These are phyloP conservation scores for Grus americana DNA, from an alignment of 2,113 vertebrate genomes.

Conservation along the genomic window DNA sequence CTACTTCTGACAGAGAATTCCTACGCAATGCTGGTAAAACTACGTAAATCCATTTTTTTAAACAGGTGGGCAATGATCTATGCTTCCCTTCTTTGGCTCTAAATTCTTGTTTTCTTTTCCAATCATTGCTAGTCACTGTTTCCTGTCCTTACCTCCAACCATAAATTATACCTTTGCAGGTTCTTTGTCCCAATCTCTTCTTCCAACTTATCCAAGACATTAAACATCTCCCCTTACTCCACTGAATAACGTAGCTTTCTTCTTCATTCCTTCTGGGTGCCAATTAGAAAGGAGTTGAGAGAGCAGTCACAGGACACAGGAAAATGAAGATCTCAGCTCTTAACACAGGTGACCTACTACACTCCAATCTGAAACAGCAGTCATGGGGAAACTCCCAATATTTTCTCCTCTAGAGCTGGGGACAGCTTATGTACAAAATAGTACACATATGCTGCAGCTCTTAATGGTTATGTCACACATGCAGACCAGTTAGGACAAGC, in stretches of 20 bases:
- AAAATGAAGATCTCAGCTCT: neutral
- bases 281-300: neutral
- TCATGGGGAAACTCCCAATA: neutral
- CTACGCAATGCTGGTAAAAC: neutral
- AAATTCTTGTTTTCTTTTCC: neutral
- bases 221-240: neutral
- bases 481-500: neutral
- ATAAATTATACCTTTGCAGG: neutral
- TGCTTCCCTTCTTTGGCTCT: neutral
- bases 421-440: neutral
- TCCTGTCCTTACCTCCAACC: neutral
- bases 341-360: neutral
- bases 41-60: rapidly evolving
- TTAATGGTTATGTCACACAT: neutral
- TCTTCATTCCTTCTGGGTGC: neutral
- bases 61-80: neutral
- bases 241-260: neutral
- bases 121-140: neutral
- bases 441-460: neutral
- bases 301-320: neutral
- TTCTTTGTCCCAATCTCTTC: neutral
- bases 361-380: neutral
- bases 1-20: neutral
- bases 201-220: neutral
- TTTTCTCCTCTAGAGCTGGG: neutral